Evolutionary conservation across 2,797 vertebrate genomes (phyloP).

Genomic region (Yasuhikotakia modesta): DNA sequence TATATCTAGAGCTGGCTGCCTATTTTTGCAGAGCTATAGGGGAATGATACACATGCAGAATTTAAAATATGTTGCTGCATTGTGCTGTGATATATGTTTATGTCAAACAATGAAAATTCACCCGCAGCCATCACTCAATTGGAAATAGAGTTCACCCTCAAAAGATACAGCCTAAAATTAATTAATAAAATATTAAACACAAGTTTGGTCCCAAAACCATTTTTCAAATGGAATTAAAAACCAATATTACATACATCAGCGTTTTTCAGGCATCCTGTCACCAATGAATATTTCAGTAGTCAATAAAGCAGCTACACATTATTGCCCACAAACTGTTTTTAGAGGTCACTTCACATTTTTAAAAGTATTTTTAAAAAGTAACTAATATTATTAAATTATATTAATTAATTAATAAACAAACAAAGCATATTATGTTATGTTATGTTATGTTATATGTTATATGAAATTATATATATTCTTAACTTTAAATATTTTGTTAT

Average conservation of each 20-base stretch:
- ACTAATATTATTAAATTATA: too few relatives aligned
- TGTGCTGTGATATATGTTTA: background rate
- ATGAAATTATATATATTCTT: too few relatives aligned
- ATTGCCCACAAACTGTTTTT: conserved; percentile 9
- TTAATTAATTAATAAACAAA: too few relatives aligned
- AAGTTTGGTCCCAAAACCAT: background rate
- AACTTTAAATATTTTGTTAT: too few relatives aligned
- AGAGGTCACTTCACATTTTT: background rate
- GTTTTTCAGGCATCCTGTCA: conserved; percentile 5
- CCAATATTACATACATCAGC: background rate
- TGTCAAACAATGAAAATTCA: background rate
- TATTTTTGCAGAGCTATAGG: conserved; percentile 19
- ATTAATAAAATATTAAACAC: background rate
- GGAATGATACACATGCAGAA: conserved; percentile 19
- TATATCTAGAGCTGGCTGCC: background rate
- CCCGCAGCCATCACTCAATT: background rate
- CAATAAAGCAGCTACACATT: conserved; percentile 4
- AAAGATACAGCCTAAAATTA: background rate
- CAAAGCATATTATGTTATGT: too few relatives aligned
- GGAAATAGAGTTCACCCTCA: background rate
- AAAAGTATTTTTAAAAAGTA: too few relatives aligned
- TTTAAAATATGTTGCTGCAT: conserved; percentile 36
- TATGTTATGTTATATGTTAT: too few relatives aligned
- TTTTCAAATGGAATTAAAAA: background rate
- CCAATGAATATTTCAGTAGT: conserved; percentile 30